A percentile compares a stretch with the other conserved stretches of the same genome.
Evolutionary conservation across 2,797 vertebrate genomes (phyloP).

Genomic region (Muscicapa striata): DNA sequence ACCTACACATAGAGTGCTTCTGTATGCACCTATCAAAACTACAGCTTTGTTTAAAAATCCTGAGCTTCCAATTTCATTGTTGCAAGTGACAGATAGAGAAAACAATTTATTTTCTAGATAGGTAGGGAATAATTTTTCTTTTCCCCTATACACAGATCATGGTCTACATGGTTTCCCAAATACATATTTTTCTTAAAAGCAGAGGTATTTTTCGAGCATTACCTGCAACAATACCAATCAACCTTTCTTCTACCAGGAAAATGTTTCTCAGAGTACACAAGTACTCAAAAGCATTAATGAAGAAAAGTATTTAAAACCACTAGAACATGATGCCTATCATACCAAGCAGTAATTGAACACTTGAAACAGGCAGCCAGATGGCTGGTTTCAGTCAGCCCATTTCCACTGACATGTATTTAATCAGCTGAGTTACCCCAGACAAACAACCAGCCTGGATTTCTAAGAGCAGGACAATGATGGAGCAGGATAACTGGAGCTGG

Average conservation of each 20-base stretch:
- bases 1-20: neutral
- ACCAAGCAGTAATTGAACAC: neutral
- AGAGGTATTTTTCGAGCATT: neutral
- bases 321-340: neutral
- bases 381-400: neutral
- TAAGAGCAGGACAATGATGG: neutral
- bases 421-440: neutral
- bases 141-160: neutral
- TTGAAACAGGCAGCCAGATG: constrained; percentile 19
- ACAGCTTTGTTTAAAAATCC: neutral
- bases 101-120: neutral
- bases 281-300: neutral
- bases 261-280: neutral
- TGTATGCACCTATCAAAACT: neutral
- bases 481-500: neutral
- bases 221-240: neutral
- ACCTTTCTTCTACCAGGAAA: neutral
- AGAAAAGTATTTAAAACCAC: neutral
- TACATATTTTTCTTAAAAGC: neutral
- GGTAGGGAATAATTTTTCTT: neutral
- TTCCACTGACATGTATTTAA: neutral
- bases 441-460: neutral
- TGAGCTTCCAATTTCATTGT: neutral
- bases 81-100: neutral
- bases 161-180: neutral